Evolutionary conservation across 2,113 vertebrate species (phyloP), one percentile per base, ranked within the genome.

Genomic region (Pelusios castaneus): DNA sequence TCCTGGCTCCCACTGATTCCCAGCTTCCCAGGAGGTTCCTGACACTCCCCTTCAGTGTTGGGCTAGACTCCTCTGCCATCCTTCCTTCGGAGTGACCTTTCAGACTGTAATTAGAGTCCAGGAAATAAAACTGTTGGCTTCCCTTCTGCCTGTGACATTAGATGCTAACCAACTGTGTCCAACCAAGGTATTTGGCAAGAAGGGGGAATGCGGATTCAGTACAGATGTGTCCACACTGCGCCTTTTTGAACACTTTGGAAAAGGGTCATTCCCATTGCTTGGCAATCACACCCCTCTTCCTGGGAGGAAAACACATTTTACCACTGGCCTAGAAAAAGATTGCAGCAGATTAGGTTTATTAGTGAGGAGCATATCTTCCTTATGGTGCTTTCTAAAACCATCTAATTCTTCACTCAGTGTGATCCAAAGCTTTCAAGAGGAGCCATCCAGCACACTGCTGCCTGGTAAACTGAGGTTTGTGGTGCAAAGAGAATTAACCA

Each of bases 141-240:
- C 1, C 55, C 52, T 49, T 88, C 78, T 78, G 76, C n/a, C 14
- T n/a, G 14, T 4, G 22, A 38, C 5, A 6, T 14, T 79, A 8
- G 78, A 22, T 47, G 9, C 41, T 54, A 89, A 76, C n/a, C 6
- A 3, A 5, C 4, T 25, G 34, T 27, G 14, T 43, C 54, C 8
- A 8, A 56, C 76, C 27, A 1, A 31, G 87, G 38, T 13, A 27
- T 82, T 80, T 88, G 87, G 55, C 38, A 22, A 10, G 8, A 5
- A 5, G 31, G 60, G 45, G 19, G 51, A 41, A 41, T 43, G 41
- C 24, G 12, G 78, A 31, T 6, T 56, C 12, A 38, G 58, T 75
- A 49, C 54, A 45, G 58, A 41, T n/a, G 8, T 60, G 45, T 25
- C 1, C 1, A 19, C 11, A 19, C 11, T 0, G 2, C 60, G 21